These are phyloP conservation scores for Probosciger aterrimus DNA, from an alignment of 2,113 vertebrate genomes.

Conservation along the genomic window DNA sequence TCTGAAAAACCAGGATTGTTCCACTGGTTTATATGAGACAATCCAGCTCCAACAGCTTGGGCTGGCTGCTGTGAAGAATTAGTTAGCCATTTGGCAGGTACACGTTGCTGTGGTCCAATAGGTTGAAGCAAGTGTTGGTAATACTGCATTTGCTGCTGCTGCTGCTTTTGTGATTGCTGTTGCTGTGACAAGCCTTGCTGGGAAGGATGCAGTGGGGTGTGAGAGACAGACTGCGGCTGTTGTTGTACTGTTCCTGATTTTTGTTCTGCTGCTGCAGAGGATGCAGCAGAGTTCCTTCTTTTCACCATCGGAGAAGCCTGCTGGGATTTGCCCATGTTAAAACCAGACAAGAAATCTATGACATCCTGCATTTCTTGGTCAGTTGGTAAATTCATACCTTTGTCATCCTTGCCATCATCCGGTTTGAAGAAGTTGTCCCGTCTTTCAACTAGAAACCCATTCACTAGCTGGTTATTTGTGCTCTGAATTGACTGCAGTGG, in stretches of 20 bases:
- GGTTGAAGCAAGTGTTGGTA: conserved; percentile 93
- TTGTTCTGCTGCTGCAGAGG: conserved; percentile 84
- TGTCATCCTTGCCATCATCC: conserved; percentile 82
- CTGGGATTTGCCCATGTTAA: conserved; percentile 98
- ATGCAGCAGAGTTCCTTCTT: conserved; percentile 90
- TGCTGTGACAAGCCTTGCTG: conserved; percentile 78
- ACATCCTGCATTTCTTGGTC: conserved; percentile 99
- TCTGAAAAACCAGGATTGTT: conserved; percentile 84
- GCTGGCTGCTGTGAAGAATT: conserved; percentile 81
- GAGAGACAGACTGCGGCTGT: conserved; percentile 78
- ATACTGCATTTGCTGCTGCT: conserved; percentile 86
- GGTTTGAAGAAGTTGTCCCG: conserved; percentile 67
- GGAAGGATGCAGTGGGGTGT: conserved; percentile 77
- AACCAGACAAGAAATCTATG: conserved; percentile 98
- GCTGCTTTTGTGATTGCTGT: conserved; percentile 77
- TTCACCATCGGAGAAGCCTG: conserved; percentile 92
- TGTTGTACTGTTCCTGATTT: conserved; percentile 82
- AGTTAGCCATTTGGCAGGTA: conserved; percentile 86
- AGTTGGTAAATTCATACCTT: conserved; percentile 96
- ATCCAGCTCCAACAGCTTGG: conserved; percentile 78
- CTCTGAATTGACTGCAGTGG: conserved; percentile 69
- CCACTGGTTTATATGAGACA: conserved; percentile 92
- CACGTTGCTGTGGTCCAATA: conserved; percentile 78
- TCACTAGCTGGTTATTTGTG: conserved; percentile 71
- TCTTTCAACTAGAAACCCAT: conserved; percentile 79